Percentiles rank a stretch among this genome's conserved stretches.
phyloP scores from a whole-genome alignment of 2,113 vertebrate species.

The Lethenteron camtschaticum region DNA sequence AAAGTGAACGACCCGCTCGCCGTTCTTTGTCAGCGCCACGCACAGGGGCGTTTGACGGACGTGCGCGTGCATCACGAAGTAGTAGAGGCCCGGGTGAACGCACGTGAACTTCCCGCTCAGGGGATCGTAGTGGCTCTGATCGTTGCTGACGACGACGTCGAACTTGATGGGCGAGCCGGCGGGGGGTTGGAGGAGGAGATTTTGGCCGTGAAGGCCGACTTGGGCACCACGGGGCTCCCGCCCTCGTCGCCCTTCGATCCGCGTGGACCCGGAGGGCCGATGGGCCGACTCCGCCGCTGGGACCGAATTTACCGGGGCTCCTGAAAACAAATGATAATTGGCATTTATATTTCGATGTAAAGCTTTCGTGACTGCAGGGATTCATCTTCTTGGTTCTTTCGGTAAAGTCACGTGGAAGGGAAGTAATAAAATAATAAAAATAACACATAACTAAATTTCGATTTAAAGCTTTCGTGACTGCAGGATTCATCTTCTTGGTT shows the following conservation, averaged over 20 bases:
- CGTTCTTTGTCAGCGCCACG: too few species aligned
- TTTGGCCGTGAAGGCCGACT: conserved; percentile 81
- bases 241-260: conserved; percentile 43
- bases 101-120: conserved; percentile 70
- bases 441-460: too few species aligned
- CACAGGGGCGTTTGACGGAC: conserved; percentile 22
- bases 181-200: conserved; percentile 34
- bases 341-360: too few species aligned
- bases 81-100: conserved; percentile 69
- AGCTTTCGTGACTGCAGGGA: too few species aligned
- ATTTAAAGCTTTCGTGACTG: too few species aligned
- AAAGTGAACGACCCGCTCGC: too few species aligned
- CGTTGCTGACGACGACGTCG: conserved; percentile 45
- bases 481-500: too few species aligned
- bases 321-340: conserved; percentile 7
- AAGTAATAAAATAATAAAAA: too few species aligned
- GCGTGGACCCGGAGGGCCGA: conserved; percentile 28
- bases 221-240: conserved; percentile 62
- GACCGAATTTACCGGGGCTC: conserved; percentile 24
- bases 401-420: too few species aligned
- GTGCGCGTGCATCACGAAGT: conserved; percentile 70
- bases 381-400: too few species aligned
- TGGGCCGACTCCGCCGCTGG: conserved; percentile 39
- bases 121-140: conserved; percentile 60
- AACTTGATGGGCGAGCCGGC: conserved; percentile 35